Evolutionary conservation across 2,797 vertebrate genomes (phyloP), one percentile per base, ranked within the genome.

Genomic region (Myiothlypis chrysogaster): DNA sequence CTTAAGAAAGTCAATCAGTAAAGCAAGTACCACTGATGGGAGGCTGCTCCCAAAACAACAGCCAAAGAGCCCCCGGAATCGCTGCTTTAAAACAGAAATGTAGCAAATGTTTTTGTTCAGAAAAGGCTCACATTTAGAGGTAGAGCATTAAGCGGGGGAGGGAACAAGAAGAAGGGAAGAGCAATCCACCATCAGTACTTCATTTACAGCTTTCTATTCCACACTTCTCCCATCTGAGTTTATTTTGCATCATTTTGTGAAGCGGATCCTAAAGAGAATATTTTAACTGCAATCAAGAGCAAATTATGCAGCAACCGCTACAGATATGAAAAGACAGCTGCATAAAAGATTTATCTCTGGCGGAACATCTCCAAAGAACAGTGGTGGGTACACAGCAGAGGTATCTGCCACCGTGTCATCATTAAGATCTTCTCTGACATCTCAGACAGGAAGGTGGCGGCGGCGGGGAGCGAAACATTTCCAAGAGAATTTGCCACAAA

Each of bases 281-380:
- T 96, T 98, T 97, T 92, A 95, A 96, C 96, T 86, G 95, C 97
- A 97, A 97, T 97, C 98, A 97, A 98, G 97, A 82, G 94, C 94
- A 92, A 95, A 97, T 95, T 94, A 95, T 78, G 94, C 96, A 93
- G 95, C 95, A 90, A 77, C 93, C 34, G 68, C 90, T 52, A 80
- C 72, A 94, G 95, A 89, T 86, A 95, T 8, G 94, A 97, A 94
- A 91, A 97, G 95, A 85, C 97, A 98, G 97, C 97, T 97, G 97
- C 97, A 92, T 93, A 44, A 92, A 96, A 97, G 81, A 95, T 96
- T 94, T 63, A 92, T 96, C 72, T 95, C 66, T 66, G 91, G 25
- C 71, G 73, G 59, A 87, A 95, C 89, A 87, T 89, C 95, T 96
- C 95, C 91, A 21, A 87, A 94, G 97, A 95, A 50, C 70, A 69